Evolutionary conservation across 2,113 vertebrate species (phyloP).

Genomic region (Pelvicachromis taeniatus): DNA sequence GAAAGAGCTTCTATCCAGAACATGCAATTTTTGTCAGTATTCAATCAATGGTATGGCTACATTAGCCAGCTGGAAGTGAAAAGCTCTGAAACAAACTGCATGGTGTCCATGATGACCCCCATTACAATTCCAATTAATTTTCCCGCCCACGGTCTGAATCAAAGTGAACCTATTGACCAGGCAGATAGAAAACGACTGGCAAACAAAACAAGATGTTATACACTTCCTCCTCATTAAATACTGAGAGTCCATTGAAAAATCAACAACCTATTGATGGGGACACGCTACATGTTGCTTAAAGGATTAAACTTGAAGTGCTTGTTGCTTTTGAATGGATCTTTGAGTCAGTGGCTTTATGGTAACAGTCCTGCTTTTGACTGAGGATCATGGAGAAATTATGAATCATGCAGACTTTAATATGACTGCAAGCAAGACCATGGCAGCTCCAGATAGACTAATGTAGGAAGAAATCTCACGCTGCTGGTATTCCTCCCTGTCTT

Average conservation of each 20-base stretch:
- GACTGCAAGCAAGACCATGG: constrained; percentile 20
- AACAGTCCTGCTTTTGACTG: not conserved
- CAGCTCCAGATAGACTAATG: constrained; percentile 28
- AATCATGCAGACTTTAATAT: constrained; percentile 31
- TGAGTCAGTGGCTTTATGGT: constrained; percentile 13
- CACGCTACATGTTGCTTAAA: constrained; percentile 31
- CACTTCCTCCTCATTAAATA: constrained; percentile 51
- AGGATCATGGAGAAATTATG: constrained; percentile 17
- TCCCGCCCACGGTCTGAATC: constrained; percentile 41
- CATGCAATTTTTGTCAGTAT: not conserved
- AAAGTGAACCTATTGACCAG: constrained; percentile 60
- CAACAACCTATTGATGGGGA: constrained; percentile 50
- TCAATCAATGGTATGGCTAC: not conserved
- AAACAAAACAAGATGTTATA: constrained; percentile 55
- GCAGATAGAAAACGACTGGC: constrained; percentile 35
- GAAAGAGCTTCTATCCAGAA: not conserved
- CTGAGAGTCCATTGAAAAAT: constrained; percentile 53
- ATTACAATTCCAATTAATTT: constrained; percentile 61
- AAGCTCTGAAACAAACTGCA: constrained; percentile 26
- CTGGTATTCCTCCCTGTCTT: constrained; percentile 46
- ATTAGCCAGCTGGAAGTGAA: constrained; percentile 12
- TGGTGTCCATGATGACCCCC: constrained; percentile 37
- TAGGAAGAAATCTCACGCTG: constrained; percentile 42
- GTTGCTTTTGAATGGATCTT: constrained; percentile 22
- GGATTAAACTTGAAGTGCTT: constrained; percentile 41